Percentiles rank a stretch among this genome's conserved stretches.
phyloP scores from a whole-genome alignment of 2,888 invertebrate genomes.

The Conus canariensis region DNA sequence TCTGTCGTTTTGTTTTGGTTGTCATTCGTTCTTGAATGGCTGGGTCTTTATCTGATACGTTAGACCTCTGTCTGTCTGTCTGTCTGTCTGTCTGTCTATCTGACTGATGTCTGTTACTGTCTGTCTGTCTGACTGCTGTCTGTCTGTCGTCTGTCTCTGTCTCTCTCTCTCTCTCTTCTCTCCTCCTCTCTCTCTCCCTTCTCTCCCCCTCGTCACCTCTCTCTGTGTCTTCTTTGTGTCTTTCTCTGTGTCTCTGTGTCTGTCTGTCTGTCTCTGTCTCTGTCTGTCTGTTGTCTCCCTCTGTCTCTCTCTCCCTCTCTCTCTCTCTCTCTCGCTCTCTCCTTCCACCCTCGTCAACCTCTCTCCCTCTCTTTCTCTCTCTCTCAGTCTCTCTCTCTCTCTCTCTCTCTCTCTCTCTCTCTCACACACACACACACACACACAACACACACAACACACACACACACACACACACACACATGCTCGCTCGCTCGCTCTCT shows the following conservation, averaged over 20 bases:
- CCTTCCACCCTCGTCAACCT: background rate
- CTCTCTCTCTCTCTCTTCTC: background rate
- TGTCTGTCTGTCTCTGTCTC: background rate
- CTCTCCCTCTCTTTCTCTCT: constrained; percentile 5
- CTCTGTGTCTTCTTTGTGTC: background rate
- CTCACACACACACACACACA: background rate
- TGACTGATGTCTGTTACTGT: background rate
- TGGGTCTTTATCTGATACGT: too few relatives aligned
- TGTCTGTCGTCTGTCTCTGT: background rate
- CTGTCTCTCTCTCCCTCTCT: background rate
- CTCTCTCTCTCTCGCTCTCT: constrained; percentile 4
- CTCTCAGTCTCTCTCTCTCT: background rate
- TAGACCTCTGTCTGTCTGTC: too few relatives aligned
- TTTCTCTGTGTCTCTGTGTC: background rate
- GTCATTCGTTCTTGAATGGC: too few relatives aligned
- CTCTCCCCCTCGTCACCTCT: background rate
- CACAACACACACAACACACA: background rate
- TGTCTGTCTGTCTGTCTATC: background rate
- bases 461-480: background rate
- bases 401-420: background rate
- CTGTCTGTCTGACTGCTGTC: background rate
- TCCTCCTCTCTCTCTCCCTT: too few relatives aligned
- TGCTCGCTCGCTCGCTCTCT: constrained; percentile 11
- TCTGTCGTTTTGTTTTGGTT: too few relatives aligned
- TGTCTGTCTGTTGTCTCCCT: too few relatives aligned